Percentiles rank a stretch among this genome's conserved stretches.
phyloP scores from a whole-genome alignment of 2,113 vertebrate genomes.

The Labeo catla region DNA sequence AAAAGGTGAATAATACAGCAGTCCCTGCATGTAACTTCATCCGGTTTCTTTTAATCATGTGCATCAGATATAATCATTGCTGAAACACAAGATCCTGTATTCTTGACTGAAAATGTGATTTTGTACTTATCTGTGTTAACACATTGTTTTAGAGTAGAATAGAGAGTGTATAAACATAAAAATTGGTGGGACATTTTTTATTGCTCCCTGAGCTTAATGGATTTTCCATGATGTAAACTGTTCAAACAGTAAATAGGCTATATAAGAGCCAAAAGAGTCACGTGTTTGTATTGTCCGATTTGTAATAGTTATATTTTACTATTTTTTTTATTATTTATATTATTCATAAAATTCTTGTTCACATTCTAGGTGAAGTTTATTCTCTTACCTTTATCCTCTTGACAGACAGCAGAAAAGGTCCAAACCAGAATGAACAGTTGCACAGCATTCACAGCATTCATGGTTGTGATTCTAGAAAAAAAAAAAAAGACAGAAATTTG shows the following conservation, averaged over 20 bases:
- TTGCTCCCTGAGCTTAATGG: too few relatives aligned
- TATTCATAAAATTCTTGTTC: not conserved
- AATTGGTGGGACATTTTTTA: too few relatives aligned
- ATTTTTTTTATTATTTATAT: too few relatives aligned
- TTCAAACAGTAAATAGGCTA: too few relatives aligned
- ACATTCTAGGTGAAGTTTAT: not conserved
- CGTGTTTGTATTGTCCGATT: too few relatives aligned
- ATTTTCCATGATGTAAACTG: too few relatives aligned
- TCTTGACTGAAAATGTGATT: not conserved
- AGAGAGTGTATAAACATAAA: too few relatives aligned
- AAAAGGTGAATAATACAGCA: not conserved
- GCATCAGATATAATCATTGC: not conserved
- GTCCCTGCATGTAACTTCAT: not conserved
- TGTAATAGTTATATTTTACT: too few relatives aligned
- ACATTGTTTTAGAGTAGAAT: too few relatives aligned
- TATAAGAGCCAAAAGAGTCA: too few relatives aligned
- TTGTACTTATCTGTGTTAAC: not conserved
- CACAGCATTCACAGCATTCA: not conserved
- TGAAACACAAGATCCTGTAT: not conserved
- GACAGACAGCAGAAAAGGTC: not conserved
- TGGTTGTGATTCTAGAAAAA: not conserved
- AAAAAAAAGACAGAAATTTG: too few relatives aligned
- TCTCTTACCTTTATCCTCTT: not conserved
- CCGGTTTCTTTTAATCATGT: not conserved
- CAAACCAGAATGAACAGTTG: not conserved